Base-by-base conservation (phyloP, 1,140 invertebrate species). In the Cyclargus thomasi region DNA sequence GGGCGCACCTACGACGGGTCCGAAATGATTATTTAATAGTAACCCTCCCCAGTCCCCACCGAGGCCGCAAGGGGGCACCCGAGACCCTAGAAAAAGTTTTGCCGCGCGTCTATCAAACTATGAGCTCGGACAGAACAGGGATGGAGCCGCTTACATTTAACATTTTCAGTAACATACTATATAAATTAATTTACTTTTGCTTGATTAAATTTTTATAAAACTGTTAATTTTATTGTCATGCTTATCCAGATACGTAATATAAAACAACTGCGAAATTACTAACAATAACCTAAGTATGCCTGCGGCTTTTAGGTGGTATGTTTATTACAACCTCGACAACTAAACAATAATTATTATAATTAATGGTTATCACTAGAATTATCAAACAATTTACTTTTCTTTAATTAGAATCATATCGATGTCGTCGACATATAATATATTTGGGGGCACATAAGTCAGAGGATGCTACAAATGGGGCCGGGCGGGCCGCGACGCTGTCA, bases 21-120 rank as follows among this genome's bases (percentile, higher is more conserved):
- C 83, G 78, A 86, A 88, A 86, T 86, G 84, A 86, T 88, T 88
- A 88, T 88, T 88, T 86, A 88, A 86, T 88, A 85, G 86, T 83
- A 86, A 81, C 76, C 78, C 79, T 73, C 70, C 76, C 36, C 21
- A 67, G 65, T 66, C 63, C 72, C 69, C 66, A 63, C 63, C 5
- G 36, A 77, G 62, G 67, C 74, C 74, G 66, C 69, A 67, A 73
- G 74, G 76, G 76, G 72, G 62, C 55, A 59, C 65, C 62, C 68
- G 70, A 74, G 77, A 74, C 81, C 83, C 81, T 85, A 85, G 85
- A 86, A 88, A 88, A 88, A 88, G 82, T 85, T 86, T 75, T 75
- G 71, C 74, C 75, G 74, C 76, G 76, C 78, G 81, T 86, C 84
- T 85, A 87, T 87, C 83, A 87, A 85, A 83, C 78, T 78, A 73